Percentiles rank a stretch among this genome's conserved stretches.
phyloP scores from a whole-genome alignment of 2,888 invertebrate genomes.

The Sisyra nigra region DNA sequence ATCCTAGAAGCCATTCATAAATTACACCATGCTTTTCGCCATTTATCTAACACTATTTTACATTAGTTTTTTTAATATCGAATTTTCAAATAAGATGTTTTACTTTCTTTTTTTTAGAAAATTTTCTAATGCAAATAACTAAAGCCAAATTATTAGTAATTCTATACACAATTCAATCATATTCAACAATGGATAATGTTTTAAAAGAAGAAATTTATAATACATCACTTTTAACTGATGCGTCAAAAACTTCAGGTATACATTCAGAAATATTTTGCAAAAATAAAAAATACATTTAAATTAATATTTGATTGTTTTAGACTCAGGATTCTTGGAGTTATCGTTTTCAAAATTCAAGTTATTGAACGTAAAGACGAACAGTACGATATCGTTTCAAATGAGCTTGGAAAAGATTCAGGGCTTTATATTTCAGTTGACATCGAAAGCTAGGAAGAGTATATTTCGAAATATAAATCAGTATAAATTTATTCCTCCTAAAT shows the following conservation, averaged over 20 bases:
- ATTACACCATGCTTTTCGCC: background rate
- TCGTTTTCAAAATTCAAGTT: conserved; percentile 25
- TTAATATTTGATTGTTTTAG: conserved; percentile 24
- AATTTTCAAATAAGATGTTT: too few species aligned
- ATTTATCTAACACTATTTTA: too few species aligned
- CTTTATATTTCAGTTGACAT: conserved; percentile 22
- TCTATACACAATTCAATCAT: conserved; percentile 27
- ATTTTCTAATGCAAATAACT: conserved; percentile 42
- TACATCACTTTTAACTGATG: conserved; percentile 24
- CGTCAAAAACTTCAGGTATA: conserved; percentile 22
- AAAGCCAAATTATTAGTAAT: conserved; percentile 44
- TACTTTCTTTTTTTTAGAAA: conserved; percentile 33
- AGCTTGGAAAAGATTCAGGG: conserved; percentile 4
- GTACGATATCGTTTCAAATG: conserved; percentile 1
- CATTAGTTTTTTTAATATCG: too few species aligned
- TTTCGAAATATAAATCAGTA: background rate
- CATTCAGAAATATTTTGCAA: background rate
- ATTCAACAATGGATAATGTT: conserved; percentile 21
- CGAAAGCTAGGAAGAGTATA: conserved; percentile 17
- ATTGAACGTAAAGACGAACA: conserved; percentile 2
- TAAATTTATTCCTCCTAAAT: conserved; percentile 13
- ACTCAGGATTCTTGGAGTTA: conserved; percentile 42
- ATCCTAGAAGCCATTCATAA: background rate
- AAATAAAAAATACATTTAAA: conserved; percentile 1
- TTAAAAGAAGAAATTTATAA: conserved; percentile 19